phyloP scores from a whole-genome alignment of 2,113 vertebrate genomes.

The Mus musculus region DNA sequence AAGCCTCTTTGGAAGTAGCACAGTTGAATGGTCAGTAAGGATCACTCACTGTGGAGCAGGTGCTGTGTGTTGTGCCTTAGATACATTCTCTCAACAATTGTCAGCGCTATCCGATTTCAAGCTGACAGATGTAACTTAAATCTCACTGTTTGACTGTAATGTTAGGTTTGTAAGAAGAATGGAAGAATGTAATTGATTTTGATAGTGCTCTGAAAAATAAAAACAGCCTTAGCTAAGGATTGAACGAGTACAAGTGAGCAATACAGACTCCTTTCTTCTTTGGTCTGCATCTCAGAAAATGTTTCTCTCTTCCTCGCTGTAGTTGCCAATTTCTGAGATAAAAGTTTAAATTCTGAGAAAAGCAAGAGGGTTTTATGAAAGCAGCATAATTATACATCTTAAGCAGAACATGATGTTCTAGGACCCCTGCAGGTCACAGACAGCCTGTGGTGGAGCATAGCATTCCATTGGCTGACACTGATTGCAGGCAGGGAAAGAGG shows the following conservation, averaged over 20 bases:
- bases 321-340: slow-evolving; percentile 23
- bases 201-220: not conserved
- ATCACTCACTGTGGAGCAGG: not conserved
- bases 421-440: not conserved
- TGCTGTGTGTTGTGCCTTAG: not conserved
- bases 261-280: slow-evolving; percentile 17
- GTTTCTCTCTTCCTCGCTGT: not conserved
- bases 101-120: not conserved
- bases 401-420: slow-evolving; percentile 31
- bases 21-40: not conserved
- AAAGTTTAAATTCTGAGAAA: slow-evolving; percentile 57
- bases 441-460: not conserved
- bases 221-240: not conserved
- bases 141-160: not conserved
- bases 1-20: not conserved
- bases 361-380: slow-evolving; percentile 53
- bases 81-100: not conserved
- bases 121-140: not conserved
- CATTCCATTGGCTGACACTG: not conserved
- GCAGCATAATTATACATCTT: not conserved
- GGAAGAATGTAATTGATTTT: slow-evolving; percentile 30
- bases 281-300: slow-evolving; percentile 8
- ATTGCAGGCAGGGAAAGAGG: not conserved
- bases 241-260: not conserved
- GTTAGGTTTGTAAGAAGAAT: slow-evolving; percentile 38